Evolutionary conservation across 2,797 vertebrate species (phyloP).

Genomic region (Sebastes steindachneri): DNA sequence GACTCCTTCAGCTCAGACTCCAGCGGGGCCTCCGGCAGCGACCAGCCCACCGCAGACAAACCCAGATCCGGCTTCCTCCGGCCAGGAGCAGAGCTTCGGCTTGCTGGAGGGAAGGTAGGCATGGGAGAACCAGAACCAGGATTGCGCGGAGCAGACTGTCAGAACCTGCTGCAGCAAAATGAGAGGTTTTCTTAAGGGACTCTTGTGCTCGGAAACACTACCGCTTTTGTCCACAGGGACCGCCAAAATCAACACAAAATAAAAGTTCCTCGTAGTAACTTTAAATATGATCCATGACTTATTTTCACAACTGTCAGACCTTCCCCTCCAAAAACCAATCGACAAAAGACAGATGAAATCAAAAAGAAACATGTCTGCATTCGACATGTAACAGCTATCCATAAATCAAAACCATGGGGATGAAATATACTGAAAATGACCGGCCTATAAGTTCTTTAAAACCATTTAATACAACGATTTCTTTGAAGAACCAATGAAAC

Average conservation of each 20-base stretch:
- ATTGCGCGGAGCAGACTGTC: background rate
- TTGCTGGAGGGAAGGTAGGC: background rate
- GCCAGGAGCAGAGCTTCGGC: no score
- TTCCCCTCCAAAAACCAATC: background rate
- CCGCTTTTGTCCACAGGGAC: background rate
- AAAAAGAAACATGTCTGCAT: background rate
- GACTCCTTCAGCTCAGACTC: no score
- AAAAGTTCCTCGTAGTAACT: background rate
- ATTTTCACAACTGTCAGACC: background rate
- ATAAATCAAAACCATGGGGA: background rate
- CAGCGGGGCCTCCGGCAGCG: no score
- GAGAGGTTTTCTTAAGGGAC: no score
- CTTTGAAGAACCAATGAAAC: background rate
- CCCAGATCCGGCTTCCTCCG: no score
- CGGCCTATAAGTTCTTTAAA: background rate
- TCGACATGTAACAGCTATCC: background rate
- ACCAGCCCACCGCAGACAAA: no score
- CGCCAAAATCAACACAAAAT: background rate
- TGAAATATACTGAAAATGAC: background rate
- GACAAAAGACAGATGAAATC: background rate
- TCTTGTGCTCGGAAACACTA: background rate
- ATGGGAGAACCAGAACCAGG: background rate
- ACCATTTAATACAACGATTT: background rate
- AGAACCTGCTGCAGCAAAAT: background rate
- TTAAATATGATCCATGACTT: background rate